Evolutionary conservation across 1,140 invertebrate genomes (phyloP).

Genomic region (Leptopilina clavipes): DNA sequence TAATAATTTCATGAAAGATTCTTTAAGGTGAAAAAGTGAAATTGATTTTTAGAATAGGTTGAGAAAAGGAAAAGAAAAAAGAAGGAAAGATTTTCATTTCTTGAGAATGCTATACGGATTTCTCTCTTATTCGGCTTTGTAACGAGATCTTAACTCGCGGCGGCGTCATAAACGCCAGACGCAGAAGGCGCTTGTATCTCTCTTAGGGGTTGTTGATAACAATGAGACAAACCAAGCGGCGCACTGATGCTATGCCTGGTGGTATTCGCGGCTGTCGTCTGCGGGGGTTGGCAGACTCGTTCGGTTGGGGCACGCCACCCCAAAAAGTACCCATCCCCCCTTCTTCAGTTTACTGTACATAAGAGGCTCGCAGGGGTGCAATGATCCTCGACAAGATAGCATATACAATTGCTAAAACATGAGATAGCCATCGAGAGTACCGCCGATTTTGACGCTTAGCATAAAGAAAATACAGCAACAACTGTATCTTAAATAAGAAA

Average conservation of each 20-base stretch:
- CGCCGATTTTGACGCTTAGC: constrained; percentile 43
- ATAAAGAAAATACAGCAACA: constrained; percentile 40
- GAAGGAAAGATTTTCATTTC: constrained; percentile 40
- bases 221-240: constrained; percentile 65
- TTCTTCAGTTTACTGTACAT: constrained; percentile 67
- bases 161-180: constrained; percentile 70
- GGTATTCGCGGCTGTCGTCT: constrained; percentile 41
- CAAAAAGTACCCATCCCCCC: constrained; percentile 41
- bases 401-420: constrained; percentile 68
- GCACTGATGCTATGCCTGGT: constrained; percentile 40
- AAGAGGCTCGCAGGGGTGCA: constrained; percentile 70
- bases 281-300: constrained; percentile 46
- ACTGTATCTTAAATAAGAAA: constrained; percentile 38
- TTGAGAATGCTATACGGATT: constrained; percentile 43
- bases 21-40: too few species aligned
- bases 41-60: background rate
- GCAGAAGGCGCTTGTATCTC: constrained; percentile 60
- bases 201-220: constrained; percentile 61
- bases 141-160: constrained; percentile 70
- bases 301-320: constrained; percentile 39
- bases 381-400: constrained; percentile 65
- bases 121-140: constrained; percentile 50
- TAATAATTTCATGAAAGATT: too few species aligned
- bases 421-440: constrained; percentile 56
- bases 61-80: background rate